A percentile compares a stretch with the other conserved stretches of the same genome.
phyloP scores from a whole-genome alignment of 2,113 vertebrate genomes.

The Setophaga petechia region DNA sequence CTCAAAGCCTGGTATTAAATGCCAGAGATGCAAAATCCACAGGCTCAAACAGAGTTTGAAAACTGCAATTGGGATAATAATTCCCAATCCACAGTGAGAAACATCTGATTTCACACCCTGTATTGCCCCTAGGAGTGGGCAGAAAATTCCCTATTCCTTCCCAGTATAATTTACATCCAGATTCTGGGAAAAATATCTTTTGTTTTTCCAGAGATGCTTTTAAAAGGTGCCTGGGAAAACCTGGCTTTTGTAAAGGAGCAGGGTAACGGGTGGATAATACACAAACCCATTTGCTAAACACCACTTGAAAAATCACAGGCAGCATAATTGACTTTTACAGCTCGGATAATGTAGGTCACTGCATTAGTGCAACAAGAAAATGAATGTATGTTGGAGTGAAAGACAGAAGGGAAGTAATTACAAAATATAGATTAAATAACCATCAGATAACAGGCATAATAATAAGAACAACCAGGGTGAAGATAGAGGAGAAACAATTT shows the following conservation, averaged over 20 bases:
- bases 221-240: background rate
- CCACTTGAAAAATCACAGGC: constrained; percentile 64
- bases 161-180: background rate
- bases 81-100: background rate
- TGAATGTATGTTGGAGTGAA: constrained; percentile 41
- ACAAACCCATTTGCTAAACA: constrained; percentile 31
- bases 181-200: background rate
- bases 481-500: constrained; percentile 56
- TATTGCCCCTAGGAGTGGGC: background rate
- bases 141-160: background rate
- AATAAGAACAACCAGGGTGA: constrained; percentile 42
- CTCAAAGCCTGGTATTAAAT: background rate
- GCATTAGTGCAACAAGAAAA: constrained; percentile 46
- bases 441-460: constrained; percentile 68
- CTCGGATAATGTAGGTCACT: constrained; percentile 67
- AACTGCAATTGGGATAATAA: background rate
- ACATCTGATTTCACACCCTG: background rate
- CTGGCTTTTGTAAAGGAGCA: background rate
- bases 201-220: background rate
- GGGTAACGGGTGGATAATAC: background rate
- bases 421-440: constrained; percentile 72
- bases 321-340: constrained; percentile 53
- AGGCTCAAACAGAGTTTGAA: background rate
- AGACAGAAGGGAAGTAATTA: constrained; percentile 72
- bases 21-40: background rate